Conservation (phyloP, 2,113 vertebrate genomes). For the Upupa epops region DNA sequence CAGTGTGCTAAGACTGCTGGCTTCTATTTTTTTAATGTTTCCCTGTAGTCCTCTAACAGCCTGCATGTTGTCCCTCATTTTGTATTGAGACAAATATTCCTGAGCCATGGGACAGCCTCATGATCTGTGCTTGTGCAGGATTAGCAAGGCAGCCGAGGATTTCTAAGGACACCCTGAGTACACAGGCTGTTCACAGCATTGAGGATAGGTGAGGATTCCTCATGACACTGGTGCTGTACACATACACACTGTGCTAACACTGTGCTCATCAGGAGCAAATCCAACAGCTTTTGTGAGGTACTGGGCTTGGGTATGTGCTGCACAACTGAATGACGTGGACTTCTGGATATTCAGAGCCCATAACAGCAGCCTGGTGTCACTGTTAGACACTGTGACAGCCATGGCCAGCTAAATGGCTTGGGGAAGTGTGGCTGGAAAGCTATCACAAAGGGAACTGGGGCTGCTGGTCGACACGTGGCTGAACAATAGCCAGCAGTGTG, state of each 20-base stretch:
- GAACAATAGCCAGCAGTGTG: too few species aligned
- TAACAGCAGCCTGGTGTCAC: background rate
- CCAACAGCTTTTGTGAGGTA: background rate
- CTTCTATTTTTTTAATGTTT: background rate
- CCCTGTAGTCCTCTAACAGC: background rate
- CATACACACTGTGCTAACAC: rapidly evolving
- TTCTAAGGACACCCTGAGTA: background rate
- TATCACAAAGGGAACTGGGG: too few species aligned
- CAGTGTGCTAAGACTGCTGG: background rate
- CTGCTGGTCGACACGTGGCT: too few species aligned
- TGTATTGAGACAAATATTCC: background rate
- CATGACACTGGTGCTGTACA: rapidly evolving
- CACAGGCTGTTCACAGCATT: background rate
- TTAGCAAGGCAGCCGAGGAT: background rate
- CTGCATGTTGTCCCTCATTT: background rate
- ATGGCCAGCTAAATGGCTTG: rapidly evolving
- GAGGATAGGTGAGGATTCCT: background rate
- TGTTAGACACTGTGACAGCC: background rate
- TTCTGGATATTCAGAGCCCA: background rate
- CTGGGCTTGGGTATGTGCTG: background rate
- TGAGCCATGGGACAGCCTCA: background rate
- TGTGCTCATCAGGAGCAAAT: background rate
- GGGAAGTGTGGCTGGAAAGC: too few species aligned
- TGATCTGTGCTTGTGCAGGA: background rate
- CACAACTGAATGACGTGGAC: background rate